Base-by-base conservation (phyloP, 2,888 invertebrate genomes). In the Lepidochitona cinerea region DNA sequence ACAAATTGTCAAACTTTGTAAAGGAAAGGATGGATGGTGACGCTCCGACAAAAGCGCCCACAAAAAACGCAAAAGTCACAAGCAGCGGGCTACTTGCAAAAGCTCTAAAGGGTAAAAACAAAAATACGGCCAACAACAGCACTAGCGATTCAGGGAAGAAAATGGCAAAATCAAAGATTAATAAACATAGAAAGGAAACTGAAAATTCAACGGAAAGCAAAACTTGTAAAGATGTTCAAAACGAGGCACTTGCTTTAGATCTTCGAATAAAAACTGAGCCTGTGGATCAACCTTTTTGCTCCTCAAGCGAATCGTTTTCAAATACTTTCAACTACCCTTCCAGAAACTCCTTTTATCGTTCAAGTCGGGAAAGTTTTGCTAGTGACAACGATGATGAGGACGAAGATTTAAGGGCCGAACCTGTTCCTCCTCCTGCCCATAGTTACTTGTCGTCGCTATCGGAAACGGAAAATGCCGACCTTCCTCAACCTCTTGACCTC, bases 401-500 rank as follows among this genome's bases (percentile, higher is more conserved):
- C 12, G 59, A 59, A 26, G 29, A 14, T 4, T 29, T 18, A 2
- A 12, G 9, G 9, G 18, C 23, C 3, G 59, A 59, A 26, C 26
- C 29, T 12, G 26, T 26, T 2, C 59, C 59, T 1, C 59, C 32
- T 29, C 59, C 59, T 14, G 59, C 59, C 2, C 59, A 59, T 9
- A 59, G 32, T 29, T 59, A 23, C 26, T 23, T 14, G 23, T 2
- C 59, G 29, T 32, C 29, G 26, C 18, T 29, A 14, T 9, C 14
- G 4, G 23, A 23, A 1, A 4, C 59, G 29, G 12, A 23, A 29
- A 32, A 59, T 32, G 26, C 14, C 59, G 29, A 26, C 26, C 59
- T 59, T 29, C 26, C 59, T 59, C 59, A 59, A 59, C 59, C 59
- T 59, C 59, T 59, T 23, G 59, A 59, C 32, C 59, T 59, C 4